A percentile compares a stretch with the other conserved stretches of the same genome.
Evolutionary conservation across 2,888 invertebrate species (phyloP).

Genomic region (Microchrysa polita): DNA sequence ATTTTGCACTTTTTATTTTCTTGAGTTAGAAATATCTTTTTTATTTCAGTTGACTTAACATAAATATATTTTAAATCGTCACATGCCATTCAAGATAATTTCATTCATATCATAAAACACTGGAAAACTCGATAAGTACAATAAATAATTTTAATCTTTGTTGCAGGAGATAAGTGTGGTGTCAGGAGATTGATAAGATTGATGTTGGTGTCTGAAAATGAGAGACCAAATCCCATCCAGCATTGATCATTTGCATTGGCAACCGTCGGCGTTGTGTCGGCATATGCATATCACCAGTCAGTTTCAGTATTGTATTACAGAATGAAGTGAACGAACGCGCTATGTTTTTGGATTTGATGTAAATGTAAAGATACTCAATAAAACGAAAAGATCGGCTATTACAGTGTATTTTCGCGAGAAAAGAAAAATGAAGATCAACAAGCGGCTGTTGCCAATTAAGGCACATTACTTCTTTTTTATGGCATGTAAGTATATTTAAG

Average conservation of each 20-base stretch:
- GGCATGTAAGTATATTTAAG: conserved; percentile 82
- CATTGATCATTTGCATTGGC: neutral
- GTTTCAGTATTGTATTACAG: neutral
- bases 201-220: neutral
- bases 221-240: neutral
- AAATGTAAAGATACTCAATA: no score
- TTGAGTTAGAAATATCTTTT: no score
- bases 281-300: no score
- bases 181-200: conserved; percentile 34
- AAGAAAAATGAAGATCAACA: conserved; percentile 74
- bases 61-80: no score
- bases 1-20: no score
- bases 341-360: neutral
- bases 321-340: neutral
- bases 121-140: conserved; percentile 23
- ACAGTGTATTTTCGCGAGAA: no score
- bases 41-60: no score
- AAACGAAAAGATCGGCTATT: no score
- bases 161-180: conserved; percentile 30
- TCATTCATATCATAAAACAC: neutral
- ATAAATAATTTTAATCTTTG: conserved; percentile 31
- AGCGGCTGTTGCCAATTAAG: conserved; percentile 79
- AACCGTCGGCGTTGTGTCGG: no score
- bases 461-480: conserved; percentile 89
- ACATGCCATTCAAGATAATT: neutral